These are phyloP conservation scores for Schrankia costaestrigalis DNA, from an alignment of 2,888 invertebrate genomes.

Conservation along the genomic window DNA sequence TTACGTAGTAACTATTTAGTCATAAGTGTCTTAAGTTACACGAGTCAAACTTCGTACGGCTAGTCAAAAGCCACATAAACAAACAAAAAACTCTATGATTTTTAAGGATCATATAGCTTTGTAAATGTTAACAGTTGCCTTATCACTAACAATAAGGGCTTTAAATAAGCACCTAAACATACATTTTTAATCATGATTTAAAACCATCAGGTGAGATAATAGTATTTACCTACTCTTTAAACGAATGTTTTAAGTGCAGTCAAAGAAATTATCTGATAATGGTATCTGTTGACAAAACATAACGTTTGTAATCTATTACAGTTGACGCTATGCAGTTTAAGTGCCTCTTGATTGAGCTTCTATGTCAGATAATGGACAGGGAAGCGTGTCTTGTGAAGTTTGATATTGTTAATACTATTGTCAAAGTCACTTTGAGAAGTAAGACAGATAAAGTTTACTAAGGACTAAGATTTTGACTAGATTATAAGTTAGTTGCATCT, in stretches of 20 bases:
- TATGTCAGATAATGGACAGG: constrained; percentile 21
- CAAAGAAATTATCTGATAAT: constrained; percentile 29
- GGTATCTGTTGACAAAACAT: constrained; percentile 30
- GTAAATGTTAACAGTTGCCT: background rate
- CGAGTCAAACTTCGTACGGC: too few species aligned
- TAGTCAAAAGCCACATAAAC: too few species aligned
- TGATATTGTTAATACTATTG: background rate
- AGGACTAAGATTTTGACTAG: background rate
- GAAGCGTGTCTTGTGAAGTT: constrained; percentile 13
- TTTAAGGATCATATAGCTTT: too few species aligned
- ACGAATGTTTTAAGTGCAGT: constrained; percentile 24
- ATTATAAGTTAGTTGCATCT: too few species aligned
- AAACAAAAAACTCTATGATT: too few species aligned
- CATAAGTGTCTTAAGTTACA: too few species aligned
- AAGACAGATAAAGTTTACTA: background rate
- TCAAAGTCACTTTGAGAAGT: background rate
- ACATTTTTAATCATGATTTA: constrained; percentile 9
- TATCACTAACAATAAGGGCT: constrained; percentile 5
- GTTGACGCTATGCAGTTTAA: constrained; percentile 21
- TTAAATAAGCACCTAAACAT: constrained; percentile 11
- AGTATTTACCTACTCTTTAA: constrained; percentile 22
- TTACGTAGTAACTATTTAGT: too few species aligned
- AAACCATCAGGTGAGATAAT: constrained; percentile 26
- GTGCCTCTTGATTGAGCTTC: constrained; percentile 32
- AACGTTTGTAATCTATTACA: constrained; percentile 20